phyloP scores from a whole-genome alignment of 2,888 invertebrate species.

The Acanthosepion pharaonis region DNA sequence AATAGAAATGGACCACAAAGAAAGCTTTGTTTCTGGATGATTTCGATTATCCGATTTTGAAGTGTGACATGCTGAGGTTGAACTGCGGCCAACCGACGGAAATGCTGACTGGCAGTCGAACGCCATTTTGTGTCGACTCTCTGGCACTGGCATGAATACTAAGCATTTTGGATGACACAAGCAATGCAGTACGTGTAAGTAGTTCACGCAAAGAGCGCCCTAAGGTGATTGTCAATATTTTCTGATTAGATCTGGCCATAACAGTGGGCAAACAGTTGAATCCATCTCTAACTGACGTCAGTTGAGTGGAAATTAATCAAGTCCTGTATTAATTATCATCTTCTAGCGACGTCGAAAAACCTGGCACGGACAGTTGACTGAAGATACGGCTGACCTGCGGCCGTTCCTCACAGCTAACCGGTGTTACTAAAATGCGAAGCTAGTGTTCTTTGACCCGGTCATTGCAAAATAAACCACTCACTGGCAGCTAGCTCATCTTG shows the following conservation, averaged over 20 bases:
- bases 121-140: background rate
- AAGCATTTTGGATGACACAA: slow-evolving; percentile 7
- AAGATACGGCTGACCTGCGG: background rate
- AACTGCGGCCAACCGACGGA: background rate
- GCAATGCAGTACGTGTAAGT: background rate
- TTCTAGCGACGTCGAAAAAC: background rate
- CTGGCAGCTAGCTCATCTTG: background rate
- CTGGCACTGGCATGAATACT: background rate
- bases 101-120: background rate
- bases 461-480: background rate
- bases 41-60: background rate
- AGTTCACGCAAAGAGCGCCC: background rate
- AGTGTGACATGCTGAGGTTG: background rate
- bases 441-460: background rate
- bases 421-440: background rate
- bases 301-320: background rate
- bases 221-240: background rate
- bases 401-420: background rate
- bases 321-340: background rate
- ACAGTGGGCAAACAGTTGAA: background rate
- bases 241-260: slow-evolving; percentile 33
- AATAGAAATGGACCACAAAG: background rate
- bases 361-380: background rate
- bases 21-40: background rate
- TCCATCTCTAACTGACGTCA: background rate